phyloP scores from a whole-genome alignment of 2,888 invertebrate species.

The Ernsta delagoae region DNA sequence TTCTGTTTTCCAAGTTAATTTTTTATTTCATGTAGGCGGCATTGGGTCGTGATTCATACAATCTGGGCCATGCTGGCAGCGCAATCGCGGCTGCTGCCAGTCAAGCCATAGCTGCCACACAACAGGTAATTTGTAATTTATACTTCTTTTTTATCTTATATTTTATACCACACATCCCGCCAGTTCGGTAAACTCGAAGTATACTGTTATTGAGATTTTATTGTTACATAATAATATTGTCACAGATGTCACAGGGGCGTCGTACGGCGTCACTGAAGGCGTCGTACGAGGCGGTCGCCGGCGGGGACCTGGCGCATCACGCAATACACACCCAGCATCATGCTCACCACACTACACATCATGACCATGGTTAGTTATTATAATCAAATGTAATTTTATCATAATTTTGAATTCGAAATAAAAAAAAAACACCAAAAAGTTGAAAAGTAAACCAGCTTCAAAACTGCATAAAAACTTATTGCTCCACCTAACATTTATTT shows the following conservation, averaged over 20 bases:
- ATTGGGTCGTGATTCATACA: slow-evolving; percentile 85
- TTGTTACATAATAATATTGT: too few species aligned
- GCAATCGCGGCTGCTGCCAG: slow-evolving; percentile 97
- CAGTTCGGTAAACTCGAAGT: too few species aligned
- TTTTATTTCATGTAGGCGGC: slow-evolving; percentile 63
- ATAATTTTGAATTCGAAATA: too few species aligned
- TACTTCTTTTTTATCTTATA: too few species aligned
- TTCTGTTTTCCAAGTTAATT: not conserved
- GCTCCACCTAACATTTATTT: too few species aligned
- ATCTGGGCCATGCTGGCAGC: slow-evolving; percentile 92
- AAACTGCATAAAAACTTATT: too few species aligned
- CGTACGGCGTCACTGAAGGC: slow-evolving; percentile 97
- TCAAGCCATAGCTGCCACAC: slow-evolving; percentile 98
- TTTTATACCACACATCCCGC: too few species aligned
- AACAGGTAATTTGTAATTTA: slow-evolving; percentile 84
- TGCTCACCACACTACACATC: slow-evolving; percentile 43
- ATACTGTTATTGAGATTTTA: too few species aligned
- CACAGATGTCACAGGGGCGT: slow-evolving; percentile 97
- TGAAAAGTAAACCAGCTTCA: too few species aligned
- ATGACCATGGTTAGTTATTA: slow-evolving; percentile 42
- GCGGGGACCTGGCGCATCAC: slow-evolving; percentile 88
- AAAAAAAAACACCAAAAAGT: too few species aligned
- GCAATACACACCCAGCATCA: slow-evolving; percentile 84
- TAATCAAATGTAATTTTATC: too few species aligned
- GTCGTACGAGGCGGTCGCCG: slow-evolving; percentile 94